Conservation (phyloP, 2,113 vertebrate genomes). For the Chloroceryle aenea region DNA sequence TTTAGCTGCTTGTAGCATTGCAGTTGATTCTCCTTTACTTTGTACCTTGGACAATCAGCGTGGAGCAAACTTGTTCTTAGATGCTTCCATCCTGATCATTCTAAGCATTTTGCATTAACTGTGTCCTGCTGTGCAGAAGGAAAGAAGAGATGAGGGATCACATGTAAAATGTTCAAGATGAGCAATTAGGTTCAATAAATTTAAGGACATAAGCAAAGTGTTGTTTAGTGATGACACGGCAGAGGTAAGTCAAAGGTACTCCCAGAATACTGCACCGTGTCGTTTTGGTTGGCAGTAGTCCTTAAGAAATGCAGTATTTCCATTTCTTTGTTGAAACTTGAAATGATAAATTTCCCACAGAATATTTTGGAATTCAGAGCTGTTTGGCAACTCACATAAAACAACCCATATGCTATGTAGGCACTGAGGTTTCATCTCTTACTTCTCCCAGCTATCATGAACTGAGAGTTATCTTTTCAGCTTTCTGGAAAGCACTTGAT, state of each 20-base stretch:
- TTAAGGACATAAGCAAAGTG: neutral
- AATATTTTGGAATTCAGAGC: neutral
- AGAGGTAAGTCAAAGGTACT: neutral
- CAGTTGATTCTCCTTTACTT: neutral
- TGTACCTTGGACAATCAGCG: neutral
- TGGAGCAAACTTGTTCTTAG: neutral
- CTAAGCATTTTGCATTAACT: neutral
- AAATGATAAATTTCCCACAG: neutral
- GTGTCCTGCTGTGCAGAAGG: neutral
- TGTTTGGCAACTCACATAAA: neutral
- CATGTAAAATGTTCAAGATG: neutral
- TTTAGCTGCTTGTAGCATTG: neutral
- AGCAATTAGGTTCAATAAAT: neutral
- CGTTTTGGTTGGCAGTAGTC: neutral
- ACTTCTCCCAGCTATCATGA: neutral
- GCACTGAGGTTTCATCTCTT: neutral
- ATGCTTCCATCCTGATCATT: neutral
- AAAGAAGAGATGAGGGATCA: neutral
- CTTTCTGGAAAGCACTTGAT: conserved; percentile 46
- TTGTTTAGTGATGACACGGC: neutral
- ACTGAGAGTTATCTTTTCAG: conserved; percentile 14
- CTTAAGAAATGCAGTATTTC: neutral
- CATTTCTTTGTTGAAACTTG: neutral
- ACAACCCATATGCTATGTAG: neutral
- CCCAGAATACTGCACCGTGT: neutral